phyloP scores from a whole-genome alignment of 2,888 invertebrate genomes.

The Phragmatobia fuliginosa region DNA sequence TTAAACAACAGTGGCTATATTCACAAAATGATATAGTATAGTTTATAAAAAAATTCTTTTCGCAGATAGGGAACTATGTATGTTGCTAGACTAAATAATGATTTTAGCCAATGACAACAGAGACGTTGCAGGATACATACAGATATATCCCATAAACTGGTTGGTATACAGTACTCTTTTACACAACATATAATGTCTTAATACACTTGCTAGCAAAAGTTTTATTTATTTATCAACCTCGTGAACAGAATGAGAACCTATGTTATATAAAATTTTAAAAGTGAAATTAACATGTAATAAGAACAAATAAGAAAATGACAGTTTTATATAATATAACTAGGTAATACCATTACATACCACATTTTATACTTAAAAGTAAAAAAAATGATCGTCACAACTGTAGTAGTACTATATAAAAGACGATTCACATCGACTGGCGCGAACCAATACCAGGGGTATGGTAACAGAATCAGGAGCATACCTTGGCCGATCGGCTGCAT shows the following conservation, averaged over 20 bases:
- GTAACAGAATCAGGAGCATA: neutral
- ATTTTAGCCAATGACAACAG: neutral
- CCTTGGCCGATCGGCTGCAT: neutral
- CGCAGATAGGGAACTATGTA: neutral
- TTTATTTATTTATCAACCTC: neutral
- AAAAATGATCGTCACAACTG: conserved; percentile 28
- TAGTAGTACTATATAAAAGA: conserved; percentile 12
- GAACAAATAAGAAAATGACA: neutral
- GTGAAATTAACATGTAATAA: conserved; percentile 6
- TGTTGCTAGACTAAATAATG: neutral
- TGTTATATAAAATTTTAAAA: neutral
- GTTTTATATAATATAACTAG: conserved; percentile 9
- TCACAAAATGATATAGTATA: neutral
- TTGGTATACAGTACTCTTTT: neutral
- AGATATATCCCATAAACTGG: neutral
- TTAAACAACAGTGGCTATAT: neutral
- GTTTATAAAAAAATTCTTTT: neutral
- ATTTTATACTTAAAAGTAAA: conserved; percentile 36
- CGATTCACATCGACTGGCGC: neutral
- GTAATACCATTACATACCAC: conserved; percentile 24
- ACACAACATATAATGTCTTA: neutral
- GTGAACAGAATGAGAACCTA: neutral
- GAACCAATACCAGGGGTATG: neutral
- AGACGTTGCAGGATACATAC: neutral
- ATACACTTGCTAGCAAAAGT: neutral